A percentile compares a stretch with the other conserved stretches of the same genome.
phyloP scores from a whole-genome alignment of 1,140 invertebrate genomes.

The Notospermus geniculatus region DNA sequence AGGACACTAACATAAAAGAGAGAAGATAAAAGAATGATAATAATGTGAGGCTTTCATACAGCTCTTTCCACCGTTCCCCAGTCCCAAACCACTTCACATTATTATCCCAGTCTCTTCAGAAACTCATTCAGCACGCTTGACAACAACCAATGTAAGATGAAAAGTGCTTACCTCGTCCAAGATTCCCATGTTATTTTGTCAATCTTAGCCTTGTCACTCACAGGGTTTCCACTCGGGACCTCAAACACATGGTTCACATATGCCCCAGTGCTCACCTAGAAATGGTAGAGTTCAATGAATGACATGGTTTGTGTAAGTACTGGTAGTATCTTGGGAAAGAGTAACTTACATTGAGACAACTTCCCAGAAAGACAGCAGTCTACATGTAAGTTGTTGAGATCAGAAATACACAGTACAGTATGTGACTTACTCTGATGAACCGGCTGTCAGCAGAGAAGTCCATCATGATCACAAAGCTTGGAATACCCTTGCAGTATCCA shows the following conservation, averaged over 20 bases:
- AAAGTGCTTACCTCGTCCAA: slow-evolving; percentile 49
- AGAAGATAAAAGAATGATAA: neutral
- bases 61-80: too few species aligned
- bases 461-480: slow-evolving; percentile 52
- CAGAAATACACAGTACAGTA: too few species aligned
- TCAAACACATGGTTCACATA: slow-evolving; percentile 49
- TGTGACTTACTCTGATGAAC: slow-evolving; percentile 46
- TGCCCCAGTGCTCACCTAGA: slow-evolving; percentile 49
- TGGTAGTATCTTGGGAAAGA: too few species aligned
- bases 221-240: slow-evolving; percentile 42
- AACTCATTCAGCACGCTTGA: neutral
- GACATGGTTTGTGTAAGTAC: too few species aligned
- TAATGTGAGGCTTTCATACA: neutral
- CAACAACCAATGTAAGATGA: neutral
- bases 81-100: too few species aligned
- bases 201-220: slow-evolving; percentile 38
- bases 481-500: slow-evolving; percentile 52
- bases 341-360: too few species aligned
- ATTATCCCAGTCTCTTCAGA: too few species aligned
- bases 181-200: slow-evolving; percentile 50
- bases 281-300: too few species aligned
- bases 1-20: slow-evolving; percentile 37
- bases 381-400: too few species aligned
- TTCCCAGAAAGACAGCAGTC: too few species aligned
- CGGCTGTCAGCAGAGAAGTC: slow-evolving; percentile 55